Base-by-base conservation (phyloP, 1,140 invertebrate genomes). In the Drosophila arawakana region DNA sequence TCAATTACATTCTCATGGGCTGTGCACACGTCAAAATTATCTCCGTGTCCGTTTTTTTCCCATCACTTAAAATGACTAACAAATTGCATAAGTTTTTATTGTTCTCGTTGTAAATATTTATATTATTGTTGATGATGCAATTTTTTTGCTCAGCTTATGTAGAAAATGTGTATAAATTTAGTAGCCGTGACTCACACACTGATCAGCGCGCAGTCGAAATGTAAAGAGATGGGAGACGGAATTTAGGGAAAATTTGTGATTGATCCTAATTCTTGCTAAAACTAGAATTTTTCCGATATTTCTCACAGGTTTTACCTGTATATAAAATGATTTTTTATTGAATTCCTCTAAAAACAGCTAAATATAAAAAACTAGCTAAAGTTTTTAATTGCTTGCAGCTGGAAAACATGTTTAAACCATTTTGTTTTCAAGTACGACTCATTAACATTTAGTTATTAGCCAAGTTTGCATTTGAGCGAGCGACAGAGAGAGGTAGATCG, bases 81-180 rank as follows among this genome's bases (percentile, higher is more conserved):
- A 41, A 58, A 58, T 49, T 43, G 37, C 62, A 39, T 39, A 66
- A 4, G 47, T 10, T 25, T 41, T 49, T 21, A 46, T 67, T 25
- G 61, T 66, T 65, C 30, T 57, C n/a, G 11, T 54, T 63, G 35
- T 52, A 43, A 15, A 15, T 70, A 39, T 25, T 30, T 39, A 18
- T 41, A 35, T 71, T 59, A 37, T 58, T 63, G 18, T 18, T 49
- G 70, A 49, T 82, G 80, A 78, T 81, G 80, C 78, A 76, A 83
- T 71, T 83, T 70, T 74, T n/a, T 37, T 50, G 41, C 55, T 78
- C 37, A 68, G 75, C 72, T 69, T 81, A 72, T 83, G 83, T 79
- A 71, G 73, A 67, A 73, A 77, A 82, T 74, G 69, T 73, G 68
- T 89, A 82, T 83, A 82, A 80, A 2, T 30, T 30, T 30, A 30